phyloP scores from a whole-genome alignment of 2,113 vertebrate species.

The Chelonoidis abingdonii region DNA sequence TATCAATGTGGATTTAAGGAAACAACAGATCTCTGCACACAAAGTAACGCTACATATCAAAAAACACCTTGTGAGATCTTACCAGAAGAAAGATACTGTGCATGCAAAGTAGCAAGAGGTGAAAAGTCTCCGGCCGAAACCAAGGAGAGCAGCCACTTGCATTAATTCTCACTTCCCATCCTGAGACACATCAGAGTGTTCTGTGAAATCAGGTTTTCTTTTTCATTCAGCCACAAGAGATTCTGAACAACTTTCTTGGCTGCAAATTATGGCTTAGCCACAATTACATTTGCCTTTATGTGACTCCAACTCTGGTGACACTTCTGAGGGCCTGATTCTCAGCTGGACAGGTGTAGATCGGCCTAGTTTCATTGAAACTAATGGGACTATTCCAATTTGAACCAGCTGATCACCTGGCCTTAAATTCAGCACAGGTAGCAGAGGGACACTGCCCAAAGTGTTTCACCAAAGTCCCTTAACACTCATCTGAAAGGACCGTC shows the following conservation, averaged over 20 bases:
- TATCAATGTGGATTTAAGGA: neutral
- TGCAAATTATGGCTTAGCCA: neutral
- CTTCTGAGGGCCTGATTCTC: neutral
- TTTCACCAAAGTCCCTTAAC: neutral
- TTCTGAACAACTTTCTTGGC: neutral
- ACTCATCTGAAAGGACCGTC: neutral
- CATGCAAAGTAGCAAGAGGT: neutral
- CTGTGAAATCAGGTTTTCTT: neutral
- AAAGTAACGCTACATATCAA: neutral
- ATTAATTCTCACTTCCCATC: neutral
- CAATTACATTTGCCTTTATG: neutral
- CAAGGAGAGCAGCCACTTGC: neutral
- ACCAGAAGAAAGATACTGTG: neutral
- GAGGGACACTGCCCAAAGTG: no score
- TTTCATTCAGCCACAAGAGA: neutral
- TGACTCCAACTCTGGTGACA: neutral
- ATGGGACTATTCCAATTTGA: neutral
- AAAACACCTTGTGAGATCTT: neutral
- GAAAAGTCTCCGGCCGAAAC: neutral
- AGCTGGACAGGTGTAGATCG: neutral
- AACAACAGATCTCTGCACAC: neutral
- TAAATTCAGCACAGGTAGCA: neutral
- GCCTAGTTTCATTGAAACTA: accelerated
- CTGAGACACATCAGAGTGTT: accelerated
- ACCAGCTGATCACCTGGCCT: neutral